Evolutionary conservation across 2,888 invertebrate genomes (phyloP).

Genomic region (Laspeyria flexula): DNA sequence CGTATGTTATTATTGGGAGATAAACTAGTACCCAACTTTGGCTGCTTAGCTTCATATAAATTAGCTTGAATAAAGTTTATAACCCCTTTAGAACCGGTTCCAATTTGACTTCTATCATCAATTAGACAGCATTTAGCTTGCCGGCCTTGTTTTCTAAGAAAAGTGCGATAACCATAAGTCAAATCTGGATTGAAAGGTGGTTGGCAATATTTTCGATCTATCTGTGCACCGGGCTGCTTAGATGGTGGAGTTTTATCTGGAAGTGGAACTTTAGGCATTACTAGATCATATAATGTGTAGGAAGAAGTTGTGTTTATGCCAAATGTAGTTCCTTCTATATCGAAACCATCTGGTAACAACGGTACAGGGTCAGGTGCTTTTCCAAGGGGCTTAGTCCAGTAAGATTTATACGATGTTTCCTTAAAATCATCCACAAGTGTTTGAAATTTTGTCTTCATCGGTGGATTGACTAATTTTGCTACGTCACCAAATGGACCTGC

Average conservation of each 20-base stretch:
- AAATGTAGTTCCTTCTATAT: constrained; percentile 61
- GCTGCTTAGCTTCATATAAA: constrained; percentile 59
- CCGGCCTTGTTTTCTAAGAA: constrained; percentile 77
- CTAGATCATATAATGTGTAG: constrained; percentile 68
- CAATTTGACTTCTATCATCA: constrained; percentile 65
- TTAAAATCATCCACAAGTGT: constrained; percentile 68
- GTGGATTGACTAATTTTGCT: constrained; percentile 62
- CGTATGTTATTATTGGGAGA: constrained; percentile 80
- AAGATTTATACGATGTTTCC: constrained; percentile 67
- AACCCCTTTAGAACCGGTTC: constrained; percentile 62
- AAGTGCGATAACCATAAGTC: constrained; percentile 75
- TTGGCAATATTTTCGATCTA: constrained; percentile 62
- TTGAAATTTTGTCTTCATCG: constrained; percentile 68
- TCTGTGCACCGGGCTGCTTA: constrained; percentile 59
- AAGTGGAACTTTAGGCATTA: constrained; percentile 68
- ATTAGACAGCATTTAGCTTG: constrained; percentile 76
- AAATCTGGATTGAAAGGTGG: constrained; percentile 73
- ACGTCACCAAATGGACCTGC: constrained; percentile 59
- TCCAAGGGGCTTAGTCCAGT: constrained; percentile 70
- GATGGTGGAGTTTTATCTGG: constrained; percentile 62
- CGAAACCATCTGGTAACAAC: constrained; percentile 72
- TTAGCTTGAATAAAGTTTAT: constrained; percentile 75
- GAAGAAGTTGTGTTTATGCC: constrained; percentile 61
- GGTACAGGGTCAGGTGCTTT: constrained; percentile 62
- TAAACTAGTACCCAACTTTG: constrained; percentile 69